These are phyloP conservation scores for Misgurnus mizolepis DNA, from an alignment of 2,113 vertebrate species.

Conservation along the genomic window DNA sequence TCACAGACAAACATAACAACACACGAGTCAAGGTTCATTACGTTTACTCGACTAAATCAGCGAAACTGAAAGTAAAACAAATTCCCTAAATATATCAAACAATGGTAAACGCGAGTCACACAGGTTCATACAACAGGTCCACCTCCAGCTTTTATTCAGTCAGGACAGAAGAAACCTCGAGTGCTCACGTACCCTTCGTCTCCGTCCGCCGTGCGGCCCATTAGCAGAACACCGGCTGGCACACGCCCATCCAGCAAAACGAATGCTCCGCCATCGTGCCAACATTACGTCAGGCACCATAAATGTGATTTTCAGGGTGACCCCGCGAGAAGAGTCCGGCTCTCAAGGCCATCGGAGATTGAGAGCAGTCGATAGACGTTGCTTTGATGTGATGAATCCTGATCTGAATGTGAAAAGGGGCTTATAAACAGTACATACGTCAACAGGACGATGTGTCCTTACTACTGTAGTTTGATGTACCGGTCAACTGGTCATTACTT, in stretches of 20 bases:
- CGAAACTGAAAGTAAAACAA: neutral
- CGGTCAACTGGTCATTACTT: neutral
- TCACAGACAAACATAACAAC: conserved; percentile 68
- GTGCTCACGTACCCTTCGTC: conserved; percentile 15
- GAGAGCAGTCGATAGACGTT: conserved; percentile 1
- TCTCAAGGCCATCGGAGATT: conserved; percentile 24
- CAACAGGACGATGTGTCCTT: neutral
- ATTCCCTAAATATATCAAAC: neutral
- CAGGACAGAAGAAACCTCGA: conserved; percentile 17
- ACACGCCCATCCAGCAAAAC: conserved; percentile 26
- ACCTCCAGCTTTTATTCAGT: conserved; percentile 26
- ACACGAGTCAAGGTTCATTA: conserved; percentile 15
- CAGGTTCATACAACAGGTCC: neutral
- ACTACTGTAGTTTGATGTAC: neutral
- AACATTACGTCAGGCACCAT: conserved; percentile 40
- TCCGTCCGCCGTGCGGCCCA: conserved; percentile 34
- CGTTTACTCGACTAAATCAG: conserved; percentile 10
- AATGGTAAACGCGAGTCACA: neutral
- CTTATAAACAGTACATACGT: neutral
- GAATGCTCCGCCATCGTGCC: conserved; percentile 18
- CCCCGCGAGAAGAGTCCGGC: neutral
- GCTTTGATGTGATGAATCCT: neutral
- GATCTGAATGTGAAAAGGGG: neutral
- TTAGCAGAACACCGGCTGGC: conserved; percentile 33
- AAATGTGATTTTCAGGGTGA: conserved; percentile 39